phyloP scores from a whole-genome alignment of 2,888 invertebrate genomes.

The Linnaemya vulpina region DNA sequence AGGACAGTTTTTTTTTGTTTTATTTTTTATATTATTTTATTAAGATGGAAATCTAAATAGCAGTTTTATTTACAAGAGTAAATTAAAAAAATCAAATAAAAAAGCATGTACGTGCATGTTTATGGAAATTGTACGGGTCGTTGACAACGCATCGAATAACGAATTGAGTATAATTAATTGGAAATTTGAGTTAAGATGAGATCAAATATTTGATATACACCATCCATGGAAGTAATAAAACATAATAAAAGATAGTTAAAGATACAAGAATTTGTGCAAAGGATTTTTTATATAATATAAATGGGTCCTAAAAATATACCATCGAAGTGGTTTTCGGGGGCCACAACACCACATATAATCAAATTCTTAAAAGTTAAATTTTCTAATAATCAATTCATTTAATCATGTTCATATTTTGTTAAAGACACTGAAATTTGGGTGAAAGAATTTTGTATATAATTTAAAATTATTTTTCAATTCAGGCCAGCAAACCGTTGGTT shows the following conservation, averaged over 20 bases:
- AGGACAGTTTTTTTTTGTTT: constrained; percentile 31
- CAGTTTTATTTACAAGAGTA: background rate
- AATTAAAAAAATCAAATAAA: background rate
- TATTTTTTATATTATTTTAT: constrained; percentile 16
- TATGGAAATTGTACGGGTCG: constrained; percentile 26
- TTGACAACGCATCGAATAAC: constrained; percentile 5
- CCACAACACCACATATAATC: too few species aligned
- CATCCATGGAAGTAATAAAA: background rate
- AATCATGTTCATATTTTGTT: too few species aligned
- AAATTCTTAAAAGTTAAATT: too few species aligned
- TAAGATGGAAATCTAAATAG: constrained; percentile 39
- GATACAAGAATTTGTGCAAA: background rate
- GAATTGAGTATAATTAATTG: constrained; percentile 12
- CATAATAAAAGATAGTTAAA: background rate
- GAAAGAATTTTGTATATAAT: too few species aligned
- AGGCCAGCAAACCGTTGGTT: too few species aligned
- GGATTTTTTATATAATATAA: background rate
- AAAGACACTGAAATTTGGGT: too few species aligned
- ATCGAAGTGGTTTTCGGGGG: too few species aligned
- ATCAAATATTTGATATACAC: background rate
- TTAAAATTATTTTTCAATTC: too few species aligned
- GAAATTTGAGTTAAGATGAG: constrained; percentile 1
- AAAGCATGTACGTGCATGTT: background rate
- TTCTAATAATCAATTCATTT: too few species aligned
- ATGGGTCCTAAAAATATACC: too few species aligned